A percentile compares a stretch with the other conserved stretches of the same genome.
These are phyloP conservation scores for Lasioglossum villosulum DNA, from an alignment of 2,888 invertebrate species.

Conservation along the genomic window DNA sequence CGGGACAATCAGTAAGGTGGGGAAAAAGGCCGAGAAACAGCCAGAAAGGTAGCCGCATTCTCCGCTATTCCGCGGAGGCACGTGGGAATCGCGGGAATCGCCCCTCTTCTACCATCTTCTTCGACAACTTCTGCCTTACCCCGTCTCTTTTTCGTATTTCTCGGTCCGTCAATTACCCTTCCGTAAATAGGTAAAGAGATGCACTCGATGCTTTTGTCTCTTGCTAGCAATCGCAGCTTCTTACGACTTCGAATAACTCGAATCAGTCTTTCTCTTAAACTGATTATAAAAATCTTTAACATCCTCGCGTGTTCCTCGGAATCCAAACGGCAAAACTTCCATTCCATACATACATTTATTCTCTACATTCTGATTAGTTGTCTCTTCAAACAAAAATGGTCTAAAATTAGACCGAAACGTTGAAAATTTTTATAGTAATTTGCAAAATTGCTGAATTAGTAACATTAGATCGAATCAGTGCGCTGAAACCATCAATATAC, in stretches of 20 bases:
- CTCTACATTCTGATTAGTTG: no score
- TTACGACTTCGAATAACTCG: neutral
- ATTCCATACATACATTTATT: no score
- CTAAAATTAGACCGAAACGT: no score
- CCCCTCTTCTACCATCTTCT: conserved; percentile 43
- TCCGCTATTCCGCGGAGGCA: conserved; percentile 68
- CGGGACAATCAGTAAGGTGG: conserved; percentile 73
- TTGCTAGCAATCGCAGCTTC: neutral
- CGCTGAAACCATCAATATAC: no score
- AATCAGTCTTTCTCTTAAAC: neutral
- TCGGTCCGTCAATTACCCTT: conserved; percentile 73
- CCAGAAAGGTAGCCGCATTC: conserved; percentile 72
- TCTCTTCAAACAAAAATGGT: no score
- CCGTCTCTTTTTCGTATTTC: conserved; percentile 30
- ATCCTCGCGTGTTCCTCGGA: no score
- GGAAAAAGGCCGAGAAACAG: conserved; percentile 62
- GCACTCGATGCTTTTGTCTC: conserved; percentile 15
- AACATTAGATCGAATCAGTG: no score
- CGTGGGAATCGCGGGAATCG: conserved; percentile 81
- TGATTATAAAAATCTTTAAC: neutral
- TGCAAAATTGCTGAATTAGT: no score
- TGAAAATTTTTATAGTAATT: no score
- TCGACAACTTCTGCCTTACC: conserved; percentile 3
- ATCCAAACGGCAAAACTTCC: no score
- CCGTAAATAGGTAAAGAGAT: conserved; percentile 80